Evolutionary conservation across 2,113 vertebrate genomes (phyloP), one percentile per base, ranked within the genome.

Genomic region (Gymnarchus niloticus): DNA sequence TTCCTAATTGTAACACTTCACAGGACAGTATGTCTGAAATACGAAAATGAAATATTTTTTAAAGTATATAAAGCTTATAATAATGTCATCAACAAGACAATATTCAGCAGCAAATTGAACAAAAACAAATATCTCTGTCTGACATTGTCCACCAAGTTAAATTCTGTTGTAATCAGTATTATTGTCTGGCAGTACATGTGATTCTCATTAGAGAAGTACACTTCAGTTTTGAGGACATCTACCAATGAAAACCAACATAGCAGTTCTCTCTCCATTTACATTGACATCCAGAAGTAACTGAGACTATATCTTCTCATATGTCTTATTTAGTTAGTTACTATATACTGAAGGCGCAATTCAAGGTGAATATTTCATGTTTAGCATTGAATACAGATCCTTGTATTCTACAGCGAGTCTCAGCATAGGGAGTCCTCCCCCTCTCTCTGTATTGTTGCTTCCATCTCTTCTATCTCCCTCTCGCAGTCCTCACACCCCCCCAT

Each of bases 401-500:
- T 65, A 12, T 33, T 65, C 28, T 65, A 91, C 65, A 37, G 3
- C 51, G 61, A 5, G 3, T 56, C 82, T 80, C 69, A 95, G 89
- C 93, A 94, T 49, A 92, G 93, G 33, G 93, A 94, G 85, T 93
- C 91, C 19, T 88, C 83, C 69, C 83, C 46, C 5, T 81, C 91
- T 76, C 87, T 85, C 49, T 92, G 91, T 86, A 93, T 88, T 46
- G 88, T 89, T 6, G 87, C 91, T 12, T 93, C 91, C 87, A 93
- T 93, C 85, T 93, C 89, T 80, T 94, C 94, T 90, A 91, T 92
- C 92, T 94, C 92, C 81, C 92, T 92, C 90, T 94, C 93, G 37
- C 93, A 95, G 90, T 95, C 94, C 83, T 94, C 93, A 80, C 94
- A 95, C 1, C 92, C 90, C 44, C 94, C 93, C 0, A 92, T 86